Evolutionary conservation across 2,797 vertebrate genomes (phyloP).

Genomic region (Helarctos malayanus): DNA sequence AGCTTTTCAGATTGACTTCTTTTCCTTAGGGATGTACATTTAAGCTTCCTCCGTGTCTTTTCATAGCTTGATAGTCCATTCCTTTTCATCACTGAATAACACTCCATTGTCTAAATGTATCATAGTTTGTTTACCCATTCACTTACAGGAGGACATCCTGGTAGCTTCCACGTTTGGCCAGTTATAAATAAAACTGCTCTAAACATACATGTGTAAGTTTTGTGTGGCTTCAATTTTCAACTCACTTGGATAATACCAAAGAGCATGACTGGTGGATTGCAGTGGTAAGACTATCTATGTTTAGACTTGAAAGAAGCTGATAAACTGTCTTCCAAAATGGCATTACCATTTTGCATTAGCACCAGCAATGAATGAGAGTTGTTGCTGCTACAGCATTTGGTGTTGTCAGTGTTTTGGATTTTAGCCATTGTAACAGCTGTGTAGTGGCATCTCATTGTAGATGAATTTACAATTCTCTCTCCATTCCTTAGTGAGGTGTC

Average conservation of each 20-base stretch:
- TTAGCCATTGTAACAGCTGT: background rate
- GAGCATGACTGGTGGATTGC: background rate
- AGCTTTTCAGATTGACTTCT: background rate
- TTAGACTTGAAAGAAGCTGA: background rate
- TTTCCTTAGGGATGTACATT: background rate
- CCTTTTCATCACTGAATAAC: constrained; percentile 6
- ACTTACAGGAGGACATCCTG: background rate
- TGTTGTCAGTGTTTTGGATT: background rate
- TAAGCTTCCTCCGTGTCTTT: background rate
- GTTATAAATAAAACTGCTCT: background rate
- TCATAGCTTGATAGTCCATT: background rate
- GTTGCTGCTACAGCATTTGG: background rate
- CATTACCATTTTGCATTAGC: background rate
- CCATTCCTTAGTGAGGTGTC: background rate
- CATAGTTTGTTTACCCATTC: background rate
- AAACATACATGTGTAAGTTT: background rate
- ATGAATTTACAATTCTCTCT: background rate
- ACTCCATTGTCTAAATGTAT: background rate
- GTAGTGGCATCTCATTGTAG: background rate
- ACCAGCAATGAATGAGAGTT: background rate
- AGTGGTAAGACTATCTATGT: background rate
- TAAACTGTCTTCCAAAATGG: background rate
- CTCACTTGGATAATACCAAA: background rate
- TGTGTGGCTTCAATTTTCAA: background rate
- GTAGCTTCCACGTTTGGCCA: background rate